A percentile compares a stretch with the other conserved stretches of the same genome.
Evolutionary conservation across 2,113 vertebrate species (phyloP).

Genomic region (Mustela nigripes): DNA sequence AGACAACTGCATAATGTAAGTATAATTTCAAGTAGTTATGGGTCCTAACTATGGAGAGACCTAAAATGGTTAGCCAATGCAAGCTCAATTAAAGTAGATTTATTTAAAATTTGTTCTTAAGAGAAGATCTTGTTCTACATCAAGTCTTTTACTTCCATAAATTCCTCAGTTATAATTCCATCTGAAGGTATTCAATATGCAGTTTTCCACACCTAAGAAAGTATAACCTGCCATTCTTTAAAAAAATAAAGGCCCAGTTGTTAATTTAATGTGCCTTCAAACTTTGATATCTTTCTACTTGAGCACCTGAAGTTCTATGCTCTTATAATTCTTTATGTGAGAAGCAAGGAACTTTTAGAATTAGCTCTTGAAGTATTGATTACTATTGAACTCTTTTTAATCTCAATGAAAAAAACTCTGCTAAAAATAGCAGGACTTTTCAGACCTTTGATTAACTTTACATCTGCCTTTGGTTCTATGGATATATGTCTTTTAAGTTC

Average conservation of each 20-base stretch:
- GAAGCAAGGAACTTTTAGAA: conserved; percentile 25
- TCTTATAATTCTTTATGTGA: conserved; percentile 33
- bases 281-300: conserved; percentile 29
- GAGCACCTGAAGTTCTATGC: background rate
- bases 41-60: background rate
- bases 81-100: background rate
- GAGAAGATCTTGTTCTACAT: background rate
- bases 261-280: conserved; percentile 12
- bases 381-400: conserved; percentile 66
- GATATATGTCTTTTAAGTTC: conserved; percentile 64
- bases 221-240: background rate
- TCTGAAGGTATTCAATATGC: background rate
- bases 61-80: background rate
- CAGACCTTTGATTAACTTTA: conserved; percentile 77
- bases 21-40: background rate
- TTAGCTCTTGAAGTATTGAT: conserved; percentile 63
- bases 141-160: conserved; percentile 20
- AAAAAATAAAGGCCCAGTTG: background rate
- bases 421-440: conserved; percentile 67
- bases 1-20: background rate
- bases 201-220: background rate
- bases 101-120: conserved; percentile 42
- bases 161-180: background rate
- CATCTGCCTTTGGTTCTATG: conserved; percentile 67
- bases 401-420: conserved; percentile 47